These are phyloP conservation scores for Amblyopsis hoosieri DNA, from an alignment of 2,797 vertebrate genomes.

Conservation along the genomic window DNA sequence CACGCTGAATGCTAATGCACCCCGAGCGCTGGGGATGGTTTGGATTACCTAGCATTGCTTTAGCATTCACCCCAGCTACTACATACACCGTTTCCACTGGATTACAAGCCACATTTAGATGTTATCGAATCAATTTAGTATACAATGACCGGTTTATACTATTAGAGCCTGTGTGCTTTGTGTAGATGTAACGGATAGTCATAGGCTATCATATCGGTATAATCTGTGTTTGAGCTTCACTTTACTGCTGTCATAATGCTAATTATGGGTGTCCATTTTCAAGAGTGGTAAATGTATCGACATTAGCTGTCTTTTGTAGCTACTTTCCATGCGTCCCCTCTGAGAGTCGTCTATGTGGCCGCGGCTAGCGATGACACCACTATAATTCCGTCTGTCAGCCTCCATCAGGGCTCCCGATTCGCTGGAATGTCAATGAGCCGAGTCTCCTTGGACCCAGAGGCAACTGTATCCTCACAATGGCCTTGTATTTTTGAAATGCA, in stretches of 20 bases:
- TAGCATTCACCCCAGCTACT: slow-evolving; percentile 30
- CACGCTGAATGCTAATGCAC: slow-evolving; percentile 57
- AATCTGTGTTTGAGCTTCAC: slow-evolving; percentile 14
- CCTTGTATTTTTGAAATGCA: slow-evolving; percentile 34
- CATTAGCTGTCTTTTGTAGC: slow-evolving; percentile 45
- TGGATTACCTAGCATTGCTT: slow-evolving; percentile 26
- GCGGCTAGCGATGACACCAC: slow-evolving; percentile 51
- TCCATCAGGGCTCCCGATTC: slow-evolving; percentile 65
- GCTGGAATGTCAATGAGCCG: slow-evolving; percentile 70
- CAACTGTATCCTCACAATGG: slow-evolving; percentile 47
- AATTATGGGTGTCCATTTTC: slow-evolving; percentile 48
- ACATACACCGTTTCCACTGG: slow-evolving; percentile 19
- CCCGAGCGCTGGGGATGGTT: slow-evolving; percentile 22
- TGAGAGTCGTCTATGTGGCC: slow-evolving; percentile 49
- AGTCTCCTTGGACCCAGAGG: slow-evolving; percentile 66
- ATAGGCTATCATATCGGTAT: neutral
- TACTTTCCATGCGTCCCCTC: slow-evolving; percentile 34
- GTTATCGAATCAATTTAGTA: slow-evolving; percentile 16
- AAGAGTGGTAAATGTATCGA: slow-evolving; percentile 17
- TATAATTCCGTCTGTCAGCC: slow-evolving; percentile 71
- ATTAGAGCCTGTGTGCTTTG: neutral
- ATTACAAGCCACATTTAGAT: slow-evolving; percentile 16
- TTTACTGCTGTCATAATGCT: slow-evolving; percentile 15
- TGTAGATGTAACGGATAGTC: neutral
- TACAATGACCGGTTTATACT: slow-evolving; percentile 11